Evolutionary conservation across 2,888 invertebrate species (phyloP).

Genomic region (Caenorhabditis japonica): DNA sequence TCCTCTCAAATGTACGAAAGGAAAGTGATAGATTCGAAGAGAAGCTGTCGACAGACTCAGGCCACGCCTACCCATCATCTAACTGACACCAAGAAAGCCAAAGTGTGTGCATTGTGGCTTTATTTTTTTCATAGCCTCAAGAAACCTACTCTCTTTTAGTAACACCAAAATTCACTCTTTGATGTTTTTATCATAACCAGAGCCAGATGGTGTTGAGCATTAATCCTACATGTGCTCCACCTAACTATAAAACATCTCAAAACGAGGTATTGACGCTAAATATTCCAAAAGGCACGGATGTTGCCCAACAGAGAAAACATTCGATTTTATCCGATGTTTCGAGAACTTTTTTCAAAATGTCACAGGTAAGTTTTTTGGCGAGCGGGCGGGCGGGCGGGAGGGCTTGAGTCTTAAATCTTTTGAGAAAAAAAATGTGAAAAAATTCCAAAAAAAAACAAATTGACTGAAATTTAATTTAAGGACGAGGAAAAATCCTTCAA

Average conservation of each 20-base stretch:
- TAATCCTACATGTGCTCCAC: slow-evolving; percentile 45
- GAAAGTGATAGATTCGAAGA: slow-evolving; percentile 53
- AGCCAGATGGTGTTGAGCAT: slow-evolving; percentile 38
- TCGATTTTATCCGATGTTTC: slow-evolving; percentile 49
- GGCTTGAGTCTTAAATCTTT: too few species aligned
- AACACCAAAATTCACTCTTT: slow-evolving; percentile 7
- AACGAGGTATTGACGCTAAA: neutral
- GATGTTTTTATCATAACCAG: neutral
- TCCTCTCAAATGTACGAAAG: too few species aligned
- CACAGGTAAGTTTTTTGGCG: slow-evolving; percentile 32
- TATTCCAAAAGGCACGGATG: neutral
- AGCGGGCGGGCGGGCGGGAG: too few species aligned
- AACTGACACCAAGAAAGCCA: slow-evolving; percentile 35
- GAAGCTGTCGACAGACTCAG: slow-evolving; percentile 54
- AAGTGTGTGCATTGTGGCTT: too few species aligned
- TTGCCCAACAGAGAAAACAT: slow-evolving; percentile 28
- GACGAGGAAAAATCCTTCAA: too few species aligned
- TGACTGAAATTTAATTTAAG: slow-evolving; percentile 23
- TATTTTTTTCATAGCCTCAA: slow-evolving; percentile 1
- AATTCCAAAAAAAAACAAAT: slow-evolving; percentile 8
- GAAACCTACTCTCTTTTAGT: slow-evolving; percentile 19
- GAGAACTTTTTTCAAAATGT: slow-evolving; percentile 48
- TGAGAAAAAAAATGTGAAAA: slow-evolving; percentile 1
- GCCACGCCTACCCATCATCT: slow-evolving; percentile 46
- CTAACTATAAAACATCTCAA: slow-evolving; percentile 27